Base-by-base conservation (phyloP, 2,113 vertebrate genomes). In the Elephantulus edwardii region DNA sequence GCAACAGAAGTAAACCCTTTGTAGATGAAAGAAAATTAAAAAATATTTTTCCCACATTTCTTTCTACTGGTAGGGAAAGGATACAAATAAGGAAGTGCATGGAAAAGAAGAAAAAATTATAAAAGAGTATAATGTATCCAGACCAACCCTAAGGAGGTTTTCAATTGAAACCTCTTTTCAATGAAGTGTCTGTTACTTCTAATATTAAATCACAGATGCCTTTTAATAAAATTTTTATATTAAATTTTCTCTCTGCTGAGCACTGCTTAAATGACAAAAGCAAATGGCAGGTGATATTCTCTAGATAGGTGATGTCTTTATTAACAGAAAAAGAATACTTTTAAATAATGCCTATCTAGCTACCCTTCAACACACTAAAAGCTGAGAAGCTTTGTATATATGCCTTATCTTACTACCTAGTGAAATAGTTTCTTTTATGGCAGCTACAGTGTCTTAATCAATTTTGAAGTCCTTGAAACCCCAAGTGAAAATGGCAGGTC, bases 171-270 rank as follows among this genome's bases (percentile, higher is more conserved):
- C 35, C 5, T 22, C 79, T 20, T 78, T 78, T 85, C 78, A 80
- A 33, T 38, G 20, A 91, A 76, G 8, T 64, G 6, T 62, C 22
- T 89, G 38, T 76, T 89, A 30, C 50, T 56, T 91, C 78, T 91
- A 62, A 82, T 75, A 93, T 92, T 75, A 93, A 90, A 86, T 71
- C 79, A 88, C 8, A 83, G 46, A 87, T 71, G 40, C n/a, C 70
- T 94, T 93, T 86, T 92, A 90, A 86, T 87, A 92, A 87, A 86
- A 70, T 24, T 48, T 72, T 87, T 86, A 78, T 91, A 91, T 91
- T 90, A 87, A 87, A 82, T 89, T 89, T 20, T 75, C n/a, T 74
- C 76, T 84, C 90, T 90, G 44, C 54, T 26, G 9, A 81, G 28
- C 19, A 89, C 30, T 78, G 76, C 42, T 64, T 92, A 90, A 93